Evolutionary conservation across 2,888 invertebrate genomes (phyloP).

Genomic region (Orchestes rusci): DNA sequence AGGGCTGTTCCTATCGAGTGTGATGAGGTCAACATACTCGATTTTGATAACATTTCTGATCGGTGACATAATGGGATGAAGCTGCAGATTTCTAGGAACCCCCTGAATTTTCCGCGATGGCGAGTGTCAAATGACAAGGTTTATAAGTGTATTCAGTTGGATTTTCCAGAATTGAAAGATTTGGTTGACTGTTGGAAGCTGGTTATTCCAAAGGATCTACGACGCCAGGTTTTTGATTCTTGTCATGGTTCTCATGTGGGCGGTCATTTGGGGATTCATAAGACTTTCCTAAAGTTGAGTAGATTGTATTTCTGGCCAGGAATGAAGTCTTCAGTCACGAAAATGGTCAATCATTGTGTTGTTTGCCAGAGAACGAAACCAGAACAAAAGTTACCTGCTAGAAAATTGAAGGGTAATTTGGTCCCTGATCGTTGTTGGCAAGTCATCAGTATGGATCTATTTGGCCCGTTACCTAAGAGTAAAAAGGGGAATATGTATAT

Average conservation of each 20-base stretch:
- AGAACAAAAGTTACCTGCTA: conserved; percentile 5
- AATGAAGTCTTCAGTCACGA: not conserved
- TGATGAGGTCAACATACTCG: not conserved
- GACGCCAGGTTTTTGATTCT: not conserved
- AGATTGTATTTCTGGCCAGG: not conserved
- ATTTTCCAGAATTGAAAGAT: not conserved
- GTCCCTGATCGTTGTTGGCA: conserved; percentile 8
- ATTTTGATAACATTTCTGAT: not conserved
- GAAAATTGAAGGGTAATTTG: not conserved
- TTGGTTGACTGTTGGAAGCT: not conserved
- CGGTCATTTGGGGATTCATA: not conserved
- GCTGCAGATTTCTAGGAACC: not conserved
- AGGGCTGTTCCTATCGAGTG: conserved; percentile 1
- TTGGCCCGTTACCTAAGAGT: conserved; percentile 4
- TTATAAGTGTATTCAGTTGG: not conserved
- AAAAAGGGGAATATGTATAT: conserved; percentile 3
- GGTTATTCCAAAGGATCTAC: not conserved
- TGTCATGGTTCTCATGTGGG: not conserved
- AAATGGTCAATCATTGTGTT: not conserved
- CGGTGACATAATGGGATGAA: not conserved
- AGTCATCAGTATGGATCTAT: conserved; percentile 5
- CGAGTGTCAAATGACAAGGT: not conserved
- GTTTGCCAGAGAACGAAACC: not conserved
- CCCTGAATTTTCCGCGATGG: not conserved
- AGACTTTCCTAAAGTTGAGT: not conserved